phyloP scores from a whole-genome alignment of 2,797 vertebrate genomes.

The Pseudotriccus pelzelni region DNA sequence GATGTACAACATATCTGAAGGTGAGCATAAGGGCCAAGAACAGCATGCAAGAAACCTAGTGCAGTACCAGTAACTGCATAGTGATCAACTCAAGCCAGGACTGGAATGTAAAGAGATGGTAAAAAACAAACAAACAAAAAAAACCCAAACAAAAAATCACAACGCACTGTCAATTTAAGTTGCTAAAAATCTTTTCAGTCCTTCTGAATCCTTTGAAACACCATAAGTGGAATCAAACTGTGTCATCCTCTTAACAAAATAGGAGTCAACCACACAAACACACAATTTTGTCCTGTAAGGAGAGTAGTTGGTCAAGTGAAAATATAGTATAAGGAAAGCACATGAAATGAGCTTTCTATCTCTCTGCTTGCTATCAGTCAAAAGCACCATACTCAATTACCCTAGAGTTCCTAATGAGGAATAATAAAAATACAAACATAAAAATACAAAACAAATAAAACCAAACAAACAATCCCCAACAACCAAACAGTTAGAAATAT shows the following conservation, averaged over 20 bases:
- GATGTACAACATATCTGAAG: neutral
- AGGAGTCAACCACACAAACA: neutral
- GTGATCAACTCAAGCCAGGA: neutral
- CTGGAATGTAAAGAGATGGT: neutral
- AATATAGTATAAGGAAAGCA: neutral
- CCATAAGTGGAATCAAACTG: neutral
- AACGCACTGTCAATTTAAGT: neutral
- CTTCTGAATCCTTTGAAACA: neutral
- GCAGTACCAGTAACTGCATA: neutral
- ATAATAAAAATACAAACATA: neutral
- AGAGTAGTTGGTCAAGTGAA: neutral
- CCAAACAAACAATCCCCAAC: neutral
- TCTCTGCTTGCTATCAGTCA: neutral
- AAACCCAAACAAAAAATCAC: neutral
- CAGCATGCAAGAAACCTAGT: neutral
- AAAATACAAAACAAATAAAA: neutral
- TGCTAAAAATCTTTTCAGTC: neutral
- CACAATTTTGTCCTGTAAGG: neutral
- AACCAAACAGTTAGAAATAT: neutral
- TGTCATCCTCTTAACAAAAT: neutral
- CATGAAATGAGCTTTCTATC: neutral
- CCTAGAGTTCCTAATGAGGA: neutral
- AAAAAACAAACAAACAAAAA: neutral
- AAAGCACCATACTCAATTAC: neutral
- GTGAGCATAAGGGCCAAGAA: neutral